Percentiles rank a stretch among this genome's conserved stretches.
These are phyloP conservation scores for Cylas formicarius DNA, from an alignment of 1,140 invertebrate genomes.

Conservation along the genomic window DNA sequence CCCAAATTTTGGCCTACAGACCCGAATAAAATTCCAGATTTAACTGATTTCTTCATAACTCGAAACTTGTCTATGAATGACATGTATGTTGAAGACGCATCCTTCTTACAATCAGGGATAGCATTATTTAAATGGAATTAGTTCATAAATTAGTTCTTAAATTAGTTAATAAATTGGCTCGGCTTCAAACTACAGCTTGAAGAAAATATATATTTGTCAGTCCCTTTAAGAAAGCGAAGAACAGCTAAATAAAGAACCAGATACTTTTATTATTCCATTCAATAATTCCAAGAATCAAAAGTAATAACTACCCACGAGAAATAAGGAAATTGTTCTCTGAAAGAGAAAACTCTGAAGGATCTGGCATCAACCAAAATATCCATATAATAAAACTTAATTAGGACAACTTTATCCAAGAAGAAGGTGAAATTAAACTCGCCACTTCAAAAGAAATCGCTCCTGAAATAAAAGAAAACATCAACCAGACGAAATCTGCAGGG, in stretches of 20 bases:
- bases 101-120: constrained; percentile 13
- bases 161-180: constrained; percentile 11
- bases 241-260: constrained; percentile 4
- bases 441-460: too few species aligned
- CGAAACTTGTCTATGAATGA: constrained; percentile 13
- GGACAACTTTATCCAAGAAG: too few species aligned
- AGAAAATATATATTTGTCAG: neutral
- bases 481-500: too few species aligned
- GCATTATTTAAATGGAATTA: constrained; percentile 3
- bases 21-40: constrained; percentile 35
- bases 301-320: neutral
- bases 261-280: neutral
- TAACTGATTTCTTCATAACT: constrained; percentile 33
- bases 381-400: too few species aligned
- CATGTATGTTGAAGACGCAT: constrained; percentile 15
- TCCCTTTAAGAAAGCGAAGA: constrained; percentile 4
- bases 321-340: neutral
- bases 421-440: too few species aligned
- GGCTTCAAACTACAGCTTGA: constrained; percentile 2
- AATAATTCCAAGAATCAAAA: neutral
- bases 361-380: too few species aligned
- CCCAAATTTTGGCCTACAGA: constrained; percentile 42
- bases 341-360: too few species aligned
- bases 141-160: constrained; percentile 3
- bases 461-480: too few species aligned